These are phyloP conservation scores for Cistogaster globosa DNA, from an alignment of 2,888 invertebrate species.

Conservation along the genomic window DNA sequence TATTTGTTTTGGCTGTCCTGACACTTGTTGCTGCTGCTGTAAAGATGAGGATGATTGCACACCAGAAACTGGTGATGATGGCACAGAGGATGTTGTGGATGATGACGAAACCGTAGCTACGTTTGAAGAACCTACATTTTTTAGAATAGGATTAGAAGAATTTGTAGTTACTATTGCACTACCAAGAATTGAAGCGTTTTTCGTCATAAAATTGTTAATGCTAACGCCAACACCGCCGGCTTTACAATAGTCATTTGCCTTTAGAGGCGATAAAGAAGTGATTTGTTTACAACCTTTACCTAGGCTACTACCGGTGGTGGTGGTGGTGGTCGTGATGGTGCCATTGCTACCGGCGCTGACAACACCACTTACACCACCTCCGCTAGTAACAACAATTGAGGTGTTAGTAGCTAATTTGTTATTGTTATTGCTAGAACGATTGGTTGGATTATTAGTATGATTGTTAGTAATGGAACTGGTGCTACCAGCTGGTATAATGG, in stretches of 20 bases:
- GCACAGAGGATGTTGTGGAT: conserved; percentile 71
- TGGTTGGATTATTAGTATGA: conserved; percentile 55
- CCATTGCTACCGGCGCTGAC: not conserved
- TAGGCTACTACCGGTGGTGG: conserved; percentile 32
- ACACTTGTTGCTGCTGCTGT: conserved; percentile 69
- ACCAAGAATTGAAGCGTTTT: conserved; percentile 74
- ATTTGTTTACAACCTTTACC: conserved; percentile 68
- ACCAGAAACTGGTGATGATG: conserved; percentile 77
- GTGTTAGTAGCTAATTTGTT: conserved; percentile 68
- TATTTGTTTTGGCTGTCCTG: conserved; percentile 77
- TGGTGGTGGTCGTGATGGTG: conserved; percentile 24
- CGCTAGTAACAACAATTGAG: conserved; percentile 62
- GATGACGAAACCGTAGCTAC: conserved; percentile 56
- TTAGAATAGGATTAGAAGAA: conserved; percentile 59
- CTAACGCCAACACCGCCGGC: conserved; percentile 52
- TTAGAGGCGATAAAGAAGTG: conserved; percentile 38
- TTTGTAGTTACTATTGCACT: conserved; percentile 71
- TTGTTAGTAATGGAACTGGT: conserved; percentile 60
- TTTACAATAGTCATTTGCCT: conserved; percentile 50
- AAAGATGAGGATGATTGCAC: conserved; percentile 72
- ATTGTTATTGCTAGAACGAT: conserved; percentile 71
- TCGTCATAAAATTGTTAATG: conserved; percentile 63
- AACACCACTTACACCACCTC: conserved; percentile 34
- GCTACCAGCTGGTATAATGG: conserved; percentile 72
- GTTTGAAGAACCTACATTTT: conserved; percentile 62